Percentiles rank a stretch among this genome's conserved stretches.
phyloP scores from a whole-genome alignment of 2,888 invertebrate genomes.

The Poecilus cupreus region DNA sequence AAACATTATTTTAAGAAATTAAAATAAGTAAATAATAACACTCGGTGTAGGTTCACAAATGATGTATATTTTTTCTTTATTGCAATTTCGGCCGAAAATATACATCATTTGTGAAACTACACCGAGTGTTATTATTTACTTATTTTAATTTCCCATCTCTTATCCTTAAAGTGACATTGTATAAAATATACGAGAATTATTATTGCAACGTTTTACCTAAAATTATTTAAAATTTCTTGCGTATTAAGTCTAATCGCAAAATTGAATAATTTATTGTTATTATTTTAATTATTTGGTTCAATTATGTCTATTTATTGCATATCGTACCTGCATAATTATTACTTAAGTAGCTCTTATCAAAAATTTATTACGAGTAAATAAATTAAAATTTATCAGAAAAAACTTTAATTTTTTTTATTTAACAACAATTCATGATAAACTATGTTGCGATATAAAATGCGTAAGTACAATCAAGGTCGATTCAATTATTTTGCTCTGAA shows the following conservation, averaged over 20 bases:
- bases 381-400: slow-evolving; percentile 27
- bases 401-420: not conserved
- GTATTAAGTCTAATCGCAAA: not conserved
- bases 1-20: too few species aligned
- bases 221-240: not conserved
- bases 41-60: too few species aligned
- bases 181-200: too few species aligned
- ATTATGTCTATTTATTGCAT: too few species aligned
- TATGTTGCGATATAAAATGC: slow-evolving; percentile 6
- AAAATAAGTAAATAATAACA: too few species aligned
- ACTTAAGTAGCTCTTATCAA: not conserved
- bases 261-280: slow-evolving; percentile 1
- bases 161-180: too few species aligned
- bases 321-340: not conserved
- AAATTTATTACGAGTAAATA: not conserved
- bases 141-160: too few species aligned
- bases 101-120: too few species aligned
- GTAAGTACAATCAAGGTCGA: not conserved
- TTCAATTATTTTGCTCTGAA: slow-evolving; percentile 20
- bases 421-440: not conserved
- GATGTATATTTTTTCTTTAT: too few species aligned
- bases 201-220: not conserved
- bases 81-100: too few species aligned
- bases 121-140: too few species aligned
- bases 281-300: not conserved